These are phyloP conservation scores for Pseudorhombus dupliciocellatus DNA, from an alignment of 2,113 vertebrate genomes.

Conservation along the genomic window DNA sequence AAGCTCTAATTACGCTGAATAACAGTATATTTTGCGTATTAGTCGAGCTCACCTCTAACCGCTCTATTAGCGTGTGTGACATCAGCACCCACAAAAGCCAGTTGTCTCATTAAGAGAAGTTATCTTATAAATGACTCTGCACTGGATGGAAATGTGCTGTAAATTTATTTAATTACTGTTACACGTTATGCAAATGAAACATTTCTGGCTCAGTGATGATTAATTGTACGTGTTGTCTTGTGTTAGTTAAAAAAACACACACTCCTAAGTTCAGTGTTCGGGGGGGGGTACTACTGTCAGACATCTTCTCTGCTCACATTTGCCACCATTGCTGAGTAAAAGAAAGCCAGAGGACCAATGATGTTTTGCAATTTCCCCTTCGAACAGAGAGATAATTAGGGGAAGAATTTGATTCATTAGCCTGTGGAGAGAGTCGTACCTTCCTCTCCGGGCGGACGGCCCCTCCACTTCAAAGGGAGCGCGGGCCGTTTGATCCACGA, in stretches of 20 bases:
- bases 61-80: conserved; percentile 70
- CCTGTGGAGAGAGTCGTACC: conserved; percentile 58
- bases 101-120: conserved; percentile 66
- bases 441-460: conserved; percentile 50
- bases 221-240: conserved; percentile 32
- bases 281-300: conserved; percentile 36
- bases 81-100: conserved; percentile 61
- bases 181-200: conserved; percentile 50
- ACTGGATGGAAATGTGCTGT: conserved; percentile 52
- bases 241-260: conserved; percentile 36
- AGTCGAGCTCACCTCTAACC: conserved; percentile 75
- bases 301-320: conserved; percentile 59
- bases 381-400: conserved; percentile 71
- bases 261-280: conserved; percentile 64
- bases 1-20: conserved; percentile 75
- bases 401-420: conserved; percentile 76
- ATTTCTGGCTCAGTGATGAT: conserved; percentile 64
- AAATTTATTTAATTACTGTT: conserved; percentile 61
- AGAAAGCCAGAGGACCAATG: conserved; percentile 41
- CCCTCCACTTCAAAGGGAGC: conserved; percentile 70
- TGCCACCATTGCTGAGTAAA: conserved; percentile 30
- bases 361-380: conserved; percentile 54
- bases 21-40: conserved; percentile 74
- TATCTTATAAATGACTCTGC: conserved; percentile 62
- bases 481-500: conserved; percentile 69